A percentile compares a stretch with the other conserved stretches of the same genome.
Evolutionary conservation across 2,113 vertebrate genomes (phyloP).

Genomic region (Forbesichthys agassizii): DNA sequence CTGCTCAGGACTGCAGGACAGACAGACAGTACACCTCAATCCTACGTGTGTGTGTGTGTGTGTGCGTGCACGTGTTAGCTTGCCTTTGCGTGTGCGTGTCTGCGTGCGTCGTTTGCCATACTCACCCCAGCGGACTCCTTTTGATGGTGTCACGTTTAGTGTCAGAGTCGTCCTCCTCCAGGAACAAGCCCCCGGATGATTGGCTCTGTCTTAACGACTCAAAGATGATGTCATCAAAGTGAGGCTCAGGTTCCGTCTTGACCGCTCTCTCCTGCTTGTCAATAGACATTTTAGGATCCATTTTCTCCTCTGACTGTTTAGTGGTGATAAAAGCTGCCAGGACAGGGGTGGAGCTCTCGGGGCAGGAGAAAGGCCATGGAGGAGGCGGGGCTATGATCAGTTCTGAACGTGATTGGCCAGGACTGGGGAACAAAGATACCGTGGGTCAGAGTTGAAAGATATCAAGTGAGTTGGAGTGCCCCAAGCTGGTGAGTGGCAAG

Average conservation of each 20-base stretch:
- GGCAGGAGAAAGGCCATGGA: slow-evolving; percentile 72
- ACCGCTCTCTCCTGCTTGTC: slow-evolving; percentile 14
- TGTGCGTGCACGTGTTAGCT: neutral
- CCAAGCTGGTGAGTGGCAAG: slow-evolving; percentile 10
- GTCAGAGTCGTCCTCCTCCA: slow-evolving; percentile 58
- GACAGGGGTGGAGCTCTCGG: slow-evolving; percentile 43
- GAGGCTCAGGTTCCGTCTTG: slow-evolving; percentile 40
- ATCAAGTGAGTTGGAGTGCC: slow-evolving; percentile 1
- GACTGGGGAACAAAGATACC: slow-evolving; percentile 72
- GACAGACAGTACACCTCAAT: slow-evolving; percentile 58
- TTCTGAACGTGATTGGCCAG: slow-evolving; percentile 48
- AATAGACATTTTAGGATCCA: slow-evolving; percentile 25
- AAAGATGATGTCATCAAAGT: slow-evolving; percentile 45
- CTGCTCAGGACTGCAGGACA: slow-evolving; percentile 67
- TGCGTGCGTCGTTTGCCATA: slow-evolving; percentile 29
- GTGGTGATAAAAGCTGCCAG: slow-evolving; percentile 62
- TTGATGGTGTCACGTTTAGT: slow-evolving; percentile 68
- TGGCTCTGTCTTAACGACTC: slow-evolving; percentile 39
- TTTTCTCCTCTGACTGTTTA: slow-evolving; percentile 36
- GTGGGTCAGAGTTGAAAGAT: slow-evolving; percentile 50
- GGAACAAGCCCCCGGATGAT: slow-evolving; percentile 54
- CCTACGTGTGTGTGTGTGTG: slow-evolving; percentile 4
- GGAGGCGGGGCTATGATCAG: slow-evolving; percentile 70
- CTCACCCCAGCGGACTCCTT: slow-evolving; percentile 63
- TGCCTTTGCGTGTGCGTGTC: neutral